Evolutionary conservation across 2,888 invertebrate genomes (phyloP).

Genomic region (Orthonevra nobilis): DNA sequence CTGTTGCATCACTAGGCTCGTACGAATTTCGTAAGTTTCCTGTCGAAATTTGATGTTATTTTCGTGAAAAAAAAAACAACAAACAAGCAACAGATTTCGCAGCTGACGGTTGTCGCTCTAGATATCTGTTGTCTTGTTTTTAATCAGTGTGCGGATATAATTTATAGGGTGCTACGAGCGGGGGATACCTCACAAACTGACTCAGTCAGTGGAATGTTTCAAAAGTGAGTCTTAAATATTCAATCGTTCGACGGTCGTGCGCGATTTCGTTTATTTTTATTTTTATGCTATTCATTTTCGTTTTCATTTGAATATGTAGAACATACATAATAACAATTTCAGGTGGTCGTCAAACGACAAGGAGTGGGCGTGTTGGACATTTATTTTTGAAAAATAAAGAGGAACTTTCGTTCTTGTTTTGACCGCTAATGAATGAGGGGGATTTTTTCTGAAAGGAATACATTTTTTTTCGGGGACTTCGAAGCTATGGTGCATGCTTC

Average conservation of each 20-base stretch:
- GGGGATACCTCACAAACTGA: conserved; percentile 41
- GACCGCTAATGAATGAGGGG: conserved; percentile 49
- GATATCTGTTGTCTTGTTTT: not conserved
- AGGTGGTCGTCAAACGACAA: conserved; percentile 42
- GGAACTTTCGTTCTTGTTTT: conserved; percentile 25
- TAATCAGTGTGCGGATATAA: conserved; percentile 12
- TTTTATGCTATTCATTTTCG: conserved; percentile 9
- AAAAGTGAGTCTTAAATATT: conserved; percentile 63
- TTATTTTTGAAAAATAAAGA: conserved; percentile 43
- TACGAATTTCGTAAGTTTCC: conserved; percentile 29
- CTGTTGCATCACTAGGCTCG: conserved; percentile 35
- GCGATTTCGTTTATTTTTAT: conserved; percentile 34
- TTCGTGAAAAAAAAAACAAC: too few relatives aligned
- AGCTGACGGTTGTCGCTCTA: conserved; percentile 29
- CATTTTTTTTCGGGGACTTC: conserved; percentile 10
- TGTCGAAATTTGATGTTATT: conserved; percentile 8
- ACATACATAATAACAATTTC: conserved; percentile 51
- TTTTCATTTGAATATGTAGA: conserved; percentile 30
- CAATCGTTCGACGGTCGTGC: conserved; percentile 50
- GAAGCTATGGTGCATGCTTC: not conserved
- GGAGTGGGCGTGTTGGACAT: conserved; percentile 46
- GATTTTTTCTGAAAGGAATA: too few relatives aligned
- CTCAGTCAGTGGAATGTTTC: conserved; percentile 45
- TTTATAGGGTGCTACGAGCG: conserved; percentile 34
- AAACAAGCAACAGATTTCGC: not conserved